These are phyloP conservation scores for Lophura swinhoii DNA, from an alignment of 2,797 vertebrate genomes.

Conservation along the genomic window DNA sequence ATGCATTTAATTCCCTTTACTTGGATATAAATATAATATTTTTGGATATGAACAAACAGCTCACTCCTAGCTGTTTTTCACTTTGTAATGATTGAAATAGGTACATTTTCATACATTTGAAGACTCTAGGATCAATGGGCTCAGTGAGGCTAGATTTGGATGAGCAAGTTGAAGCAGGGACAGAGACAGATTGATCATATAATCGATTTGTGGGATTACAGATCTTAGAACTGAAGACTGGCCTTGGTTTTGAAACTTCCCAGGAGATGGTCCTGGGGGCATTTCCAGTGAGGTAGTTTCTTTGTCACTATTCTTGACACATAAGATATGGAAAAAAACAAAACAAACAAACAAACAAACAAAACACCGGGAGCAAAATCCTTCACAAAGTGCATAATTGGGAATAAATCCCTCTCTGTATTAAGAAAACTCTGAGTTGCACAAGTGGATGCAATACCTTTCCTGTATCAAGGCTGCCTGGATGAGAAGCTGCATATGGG, in stretches of 20 bases:
- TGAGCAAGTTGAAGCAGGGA: constrained; percentile 82
- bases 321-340: constrained; percentile 37
- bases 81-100: not conserved
- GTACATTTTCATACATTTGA: not conserved
- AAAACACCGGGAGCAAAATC: not conserved
- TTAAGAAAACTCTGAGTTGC: not conserved
- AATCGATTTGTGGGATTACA: constrained; percentile 74
- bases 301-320: constrained; percentile 92
- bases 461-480: not conserved
- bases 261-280: constrained; percentile 84
- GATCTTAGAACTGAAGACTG: constrained; percentile 79
- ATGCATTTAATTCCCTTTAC: constrained; percentile 81
- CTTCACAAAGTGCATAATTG: not conserved
- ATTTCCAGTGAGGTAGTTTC: constrained; percentile 98
- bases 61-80: not conserved
- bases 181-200: constrained; percentile 82
- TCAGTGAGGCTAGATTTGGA: constrained; percentile 48
- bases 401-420: not conserved
- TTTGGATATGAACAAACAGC: not conserved
- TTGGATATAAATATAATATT: constrained; percentile 74
- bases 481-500: not conserved
- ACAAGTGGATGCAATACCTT: not conserved
- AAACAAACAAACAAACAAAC: not conserved
- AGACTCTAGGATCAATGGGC: constrained; percentile 50
- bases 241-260: constrained; percentile 73